Evolutionary conservation across 2,888 invertebrate species (phyloP), one percentile per base, ranked within the genome.

Genomic region (Agapostemon virescens): DNA sequence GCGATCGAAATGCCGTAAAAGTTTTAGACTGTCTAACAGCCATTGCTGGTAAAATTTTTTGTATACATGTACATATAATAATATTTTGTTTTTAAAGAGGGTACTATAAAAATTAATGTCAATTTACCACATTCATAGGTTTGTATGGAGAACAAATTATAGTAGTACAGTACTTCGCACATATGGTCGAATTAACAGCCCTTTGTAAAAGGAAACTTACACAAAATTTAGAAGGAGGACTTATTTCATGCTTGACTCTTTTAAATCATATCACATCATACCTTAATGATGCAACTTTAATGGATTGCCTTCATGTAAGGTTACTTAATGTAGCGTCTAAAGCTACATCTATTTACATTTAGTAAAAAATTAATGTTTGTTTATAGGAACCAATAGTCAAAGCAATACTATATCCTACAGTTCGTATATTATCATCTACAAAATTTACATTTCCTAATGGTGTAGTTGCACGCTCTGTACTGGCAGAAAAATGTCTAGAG

Each of bases 21-120:
- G 98, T 99, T n/a, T 94, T 99, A 83, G 97, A 97, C 88, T 98
- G 98, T 92, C 95, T 99, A 38, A 96, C 96, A 81, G 96, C 97
- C 83, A 97, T 99, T 86, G 97, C 98, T 73, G 96, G 97, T 96
- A 92, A 33, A 23, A 20, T 6, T 61, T 33, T 15, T 15, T 58
- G 5, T 30, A 52, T 23, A 23, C 23, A n/a, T 45, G 20, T 52
- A 17, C 11, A 6, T 45, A 66, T 0, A 17, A n/a, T 23, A 33
- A 49, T 15, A 26, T 9, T 17, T 69, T 26, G 26, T 74, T 20
- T 55, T 42, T 11, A 42, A 11, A 72, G 20, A 13, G 3, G 15
- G 5, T 20, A 11, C 23, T 17, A 23, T 13, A 52, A 20, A 38
- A 67, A 71, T 11, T 52, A 58, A 64, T 33, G 15, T 30, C 26